A percentile compares a stretch with the other conserved stretches of the same genome.
Evolutionary conservation across 1,140 invertebrate species (phyloP).

Genomic region (Neodiprion lecontei): DNA sequence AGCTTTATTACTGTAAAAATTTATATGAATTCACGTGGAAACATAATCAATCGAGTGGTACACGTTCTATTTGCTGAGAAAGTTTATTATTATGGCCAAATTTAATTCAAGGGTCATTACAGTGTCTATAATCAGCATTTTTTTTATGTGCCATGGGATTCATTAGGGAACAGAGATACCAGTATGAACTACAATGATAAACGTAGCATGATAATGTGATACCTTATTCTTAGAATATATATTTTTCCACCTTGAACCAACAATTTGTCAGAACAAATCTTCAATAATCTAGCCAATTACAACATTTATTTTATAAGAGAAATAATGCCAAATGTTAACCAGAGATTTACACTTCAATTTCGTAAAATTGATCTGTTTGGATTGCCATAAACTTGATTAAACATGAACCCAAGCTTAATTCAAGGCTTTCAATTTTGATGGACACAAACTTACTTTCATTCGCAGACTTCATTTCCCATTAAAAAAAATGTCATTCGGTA

Average conservation of each 20-base stretch:
- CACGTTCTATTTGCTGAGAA: no score
- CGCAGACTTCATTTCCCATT: no score
- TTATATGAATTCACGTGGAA: no score
- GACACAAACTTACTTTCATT: no score
- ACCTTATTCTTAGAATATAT: not conserved
- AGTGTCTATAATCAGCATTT: no score
- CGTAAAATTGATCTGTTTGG: constrained; percentile 7
- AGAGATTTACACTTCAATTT: not conserved
- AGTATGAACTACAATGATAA: not conserved
- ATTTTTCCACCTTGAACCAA: not conserved
- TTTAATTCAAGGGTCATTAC: no score
- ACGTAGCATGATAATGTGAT: not conserved
- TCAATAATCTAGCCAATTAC: not conserved
- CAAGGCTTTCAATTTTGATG: no score
- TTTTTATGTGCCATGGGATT: not conserved
- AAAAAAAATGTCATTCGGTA: no score
- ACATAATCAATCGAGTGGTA: no score
- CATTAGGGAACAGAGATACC: not conserved
- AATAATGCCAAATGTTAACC: constrained; percentile 7
- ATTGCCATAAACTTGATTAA: not conserved
- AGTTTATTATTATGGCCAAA: no score
- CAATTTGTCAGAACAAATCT: constrained; percentile 2
- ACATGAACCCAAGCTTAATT: no score
- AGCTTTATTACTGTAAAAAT: no score
- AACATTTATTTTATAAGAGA: not conserved